Percentiles rank a stretch among this genome's conserved stretches.
Evolutionary conservation across 1,140 invertebrate species (phyloP).

Genomic region (Heliconius melpomene): DNA sequence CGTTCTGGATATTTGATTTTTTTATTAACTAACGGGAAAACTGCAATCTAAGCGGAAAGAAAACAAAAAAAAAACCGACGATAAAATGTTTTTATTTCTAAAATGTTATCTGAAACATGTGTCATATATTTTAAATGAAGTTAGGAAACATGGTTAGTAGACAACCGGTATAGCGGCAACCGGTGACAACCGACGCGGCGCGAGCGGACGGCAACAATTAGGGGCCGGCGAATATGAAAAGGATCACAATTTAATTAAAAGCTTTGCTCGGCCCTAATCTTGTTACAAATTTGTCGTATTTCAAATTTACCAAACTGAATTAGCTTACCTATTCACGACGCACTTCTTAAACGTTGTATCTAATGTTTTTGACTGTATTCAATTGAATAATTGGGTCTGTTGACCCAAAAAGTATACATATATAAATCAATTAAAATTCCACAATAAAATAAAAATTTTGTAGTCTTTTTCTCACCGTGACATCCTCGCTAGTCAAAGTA

Average conservation of each 20-base stretch:
- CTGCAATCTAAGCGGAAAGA: not conserved
- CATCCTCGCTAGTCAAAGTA: no score
- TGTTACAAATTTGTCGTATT: slow-evolving; percentile 4
- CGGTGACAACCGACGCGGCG: not conserved
- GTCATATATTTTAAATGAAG: not conserved
- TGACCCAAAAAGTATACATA: no score
- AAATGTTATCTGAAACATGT: not conserved
- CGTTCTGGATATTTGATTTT: no score
- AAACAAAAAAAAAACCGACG: not conserved
- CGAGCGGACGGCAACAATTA: not conserved
- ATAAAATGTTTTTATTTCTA: not conserved
- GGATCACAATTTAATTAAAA: slow-evolving; percentile 20
- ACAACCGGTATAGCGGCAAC: not conserved
- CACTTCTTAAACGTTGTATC: not conserved
- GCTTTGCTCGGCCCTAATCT: slow-evolving; percentile 12
- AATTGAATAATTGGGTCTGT: no score
- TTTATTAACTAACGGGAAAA: not conserved
- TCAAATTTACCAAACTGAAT: not conserved
- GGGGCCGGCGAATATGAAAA: slow-evolving; percentile 10
- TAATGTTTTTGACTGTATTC: no score
- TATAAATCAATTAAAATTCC: no score
- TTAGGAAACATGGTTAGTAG: not conserved
- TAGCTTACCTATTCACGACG: not conserved
- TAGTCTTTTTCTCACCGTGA: no score
- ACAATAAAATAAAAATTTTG: no score